phyloP scores from a whole-genome alignment of 2,113 vertebrate species.

The Rhombomys opimus region DNA sequence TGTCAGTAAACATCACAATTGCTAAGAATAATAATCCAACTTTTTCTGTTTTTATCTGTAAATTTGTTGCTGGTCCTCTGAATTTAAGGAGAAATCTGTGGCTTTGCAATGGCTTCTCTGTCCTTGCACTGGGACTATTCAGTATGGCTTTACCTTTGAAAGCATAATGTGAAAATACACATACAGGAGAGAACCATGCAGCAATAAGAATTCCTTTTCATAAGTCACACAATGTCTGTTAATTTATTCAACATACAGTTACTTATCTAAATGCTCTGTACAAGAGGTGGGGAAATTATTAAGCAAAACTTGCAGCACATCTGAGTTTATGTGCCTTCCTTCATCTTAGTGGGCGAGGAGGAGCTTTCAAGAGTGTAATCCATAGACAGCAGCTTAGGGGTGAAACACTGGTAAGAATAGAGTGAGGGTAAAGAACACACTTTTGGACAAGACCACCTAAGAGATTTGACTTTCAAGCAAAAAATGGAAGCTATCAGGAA shows the following conservation, averaged over 20 bases:
- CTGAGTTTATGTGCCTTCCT: background rate
- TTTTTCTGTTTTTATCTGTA: background rate
- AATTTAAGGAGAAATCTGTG: background rate
- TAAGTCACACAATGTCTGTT: background rate
- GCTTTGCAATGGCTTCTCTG: background rate
- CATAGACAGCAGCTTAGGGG: background rate
- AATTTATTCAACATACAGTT: background rate
- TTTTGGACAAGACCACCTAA: background rate
- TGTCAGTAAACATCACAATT: background rate
- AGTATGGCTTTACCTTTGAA: background rate
- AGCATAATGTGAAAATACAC: background rate
- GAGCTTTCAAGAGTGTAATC: background rate
- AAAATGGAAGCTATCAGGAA: background rate
- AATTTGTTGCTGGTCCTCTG: background rate
- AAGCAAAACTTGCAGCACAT: background rate
- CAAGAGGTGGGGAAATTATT: background rate
- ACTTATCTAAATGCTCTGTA: background rate
- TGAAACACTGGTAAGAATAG: background rate
- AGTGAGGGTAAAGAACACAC: background rate
- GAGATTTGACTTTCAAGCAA: background rate
- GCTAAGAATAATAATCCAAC: background rate
- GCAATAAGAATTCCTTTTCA: background rate
- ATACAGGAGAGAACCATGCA: background rate
- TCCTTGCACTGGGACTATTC: background rate
- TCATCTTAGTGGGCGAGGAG: background rate